phyloP scores from a whole-genome alignment of 37 sponge, comb jelly and placozoan species.

The Agelas oroides region DNA sequence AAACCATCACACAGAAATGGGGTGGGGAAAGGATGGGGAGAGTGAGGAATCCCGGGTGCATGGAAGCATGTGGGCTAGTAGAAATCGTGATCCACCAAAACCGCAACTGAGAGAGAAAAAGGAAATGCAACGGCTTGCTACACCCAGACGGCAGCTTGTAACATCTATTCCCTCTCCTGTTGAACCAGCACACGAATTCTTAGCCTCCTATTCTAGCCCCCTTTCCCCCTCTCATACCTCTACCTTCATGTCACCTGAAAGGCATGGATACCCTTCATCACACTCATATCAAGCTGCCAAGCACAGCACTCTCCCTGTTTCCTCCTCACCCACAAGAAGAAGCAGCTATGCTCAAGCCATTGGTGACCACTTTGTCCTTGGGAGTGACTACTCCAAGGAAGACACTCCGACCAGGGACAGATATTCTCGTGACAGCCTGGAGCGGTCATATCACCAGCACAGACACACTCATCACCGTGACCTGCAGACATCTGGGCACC shows the following conservation, averaged over 20 bases:
- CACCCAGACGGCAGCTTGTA: background rate
- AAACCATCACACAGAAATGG: slow-evolving; percentile 25
- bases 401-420: no score
- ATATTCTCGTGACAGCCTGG: no score
- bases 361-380: no score
- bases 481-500: no score
- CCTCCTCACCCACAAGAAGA: background rate
- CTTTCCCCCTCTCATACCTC: background rate
- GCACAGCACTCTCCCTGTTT: background rate
- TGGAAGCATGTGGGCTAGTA: slow-evolving; percentile 42
- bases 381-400: no score
- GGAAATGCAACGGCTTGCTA: background rate
- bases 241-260: background rate
- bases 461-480: no score
- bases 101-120: background rate
- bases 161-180: background rate
- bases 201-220: no score
- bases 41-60: background rate
- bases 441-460: no score
- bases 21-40: slow-evolving; percentile 20
- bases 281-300: no score
- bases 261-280: no score
- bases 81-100: background rate
- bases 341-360: background rate
- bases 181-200: no score